Percentiles rank a stretch among this genome's conserved stretches.
These are phyloP conservation scores for Limnothrissa miodon DNA, from an alignment of 2,113 vertebrate genomes.

Conservation along the genomic window DNA sequence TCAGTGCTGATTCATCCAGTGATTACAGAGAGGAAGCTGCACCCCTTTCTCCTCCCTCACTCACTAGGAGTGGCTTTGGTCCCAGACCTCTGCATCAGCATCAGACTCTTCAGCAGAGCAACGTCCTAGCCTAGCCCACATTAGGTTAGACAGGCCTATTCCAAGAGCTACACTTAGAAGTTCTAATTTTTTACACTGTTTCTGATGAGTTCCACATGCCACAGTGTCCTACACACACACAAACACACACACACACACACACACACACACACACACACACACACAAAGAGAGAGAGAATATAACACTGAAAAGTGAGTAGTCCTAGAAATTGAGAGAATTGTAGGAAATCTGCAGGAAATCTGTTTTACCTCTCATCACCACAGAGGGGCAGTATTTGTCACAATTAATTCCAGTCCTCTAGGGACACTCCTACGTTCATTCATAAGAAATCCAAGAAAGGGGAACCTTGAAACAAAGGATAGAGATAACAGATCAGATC, in stretches of 20 bases:
- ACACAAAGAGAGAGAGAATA: background rate
- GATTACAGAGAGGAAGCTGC: no score
- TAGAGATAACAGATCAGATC: background rate
- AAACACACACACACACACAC: background rate
- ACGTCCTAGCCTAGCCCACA: no score
- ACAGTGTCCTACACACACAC: no score
- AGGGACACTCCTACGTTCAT: constrained; percentile 2
- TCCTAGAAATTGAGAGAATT: background rate
- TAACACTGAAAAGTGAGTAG: background rate
- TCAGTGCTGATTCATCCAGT: no score
- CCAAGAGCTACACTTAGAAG: no score
- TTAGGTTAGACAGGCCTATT: no score
- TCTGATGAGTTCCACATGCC: no score
- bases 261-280: background rate
- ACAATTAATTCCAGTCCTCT: background rate
- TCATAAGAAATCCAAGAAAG: background rate
- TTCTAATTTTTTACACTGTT: no score
- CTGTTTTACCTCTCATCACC: constrained; percentile 12
- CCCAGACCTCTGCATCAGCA: no score
- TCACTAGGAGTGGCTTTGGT: no score
- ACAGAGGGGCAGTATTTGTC: constrained; percentile 41
- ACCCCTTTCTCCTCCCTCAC: no score
- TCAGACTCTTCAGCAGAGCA: no score
- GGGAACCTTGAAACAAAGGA: background rate
- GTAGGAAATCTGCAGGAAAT: background rate